These are phyloP conservation scores for Epizoanthus rinbou DNA, from an alignment of 92 coral and sea anemone genomes.

Conservation along the genomic window DNA sequence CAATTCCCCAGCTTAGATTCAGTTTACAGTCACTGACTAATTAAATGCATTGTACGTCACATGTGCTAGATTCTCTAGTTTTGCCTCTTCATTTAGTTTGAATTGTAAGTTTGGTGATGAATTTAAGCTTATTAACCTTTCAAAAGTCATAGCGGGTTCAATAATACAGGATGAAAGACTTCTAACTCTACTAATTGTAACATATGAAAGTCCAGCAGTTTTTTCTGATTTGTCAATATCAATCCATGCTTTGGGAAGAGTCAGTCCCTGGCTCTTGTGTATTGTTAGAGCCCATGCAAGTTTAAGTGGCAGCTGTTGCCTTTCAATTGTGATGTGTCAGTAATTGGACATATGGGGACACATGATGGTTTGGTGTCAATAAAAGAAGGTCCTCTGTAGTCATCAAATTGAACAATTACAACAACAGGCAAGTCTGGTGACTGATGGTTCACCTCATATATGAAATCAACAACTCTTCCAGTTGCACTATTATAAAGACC, in stretches of 20 bases:
- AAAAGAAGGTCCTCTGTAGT: constrained; percentile 34
- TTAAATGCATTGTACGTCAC: not conserved
- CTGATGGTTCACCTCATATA: not conserved
- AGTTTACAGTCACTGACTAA: too few relatives aligned
- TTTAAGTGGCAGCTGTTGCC: constrained; percentile 48
- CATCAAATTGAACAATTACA: constrained; percentile 43
- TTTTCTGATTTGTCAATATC: constrained; percentile 46
- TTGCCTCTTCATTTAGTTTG: constrained; percentile 1
- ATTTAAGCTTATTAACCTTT: constrained; percentile 27
- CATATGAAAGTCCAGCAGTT: constrained; percentile 40
- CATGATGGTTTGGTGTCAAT: constrained; percentile 31
- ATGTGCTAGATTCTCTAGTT: not conserved
- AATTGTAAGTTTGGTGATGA: constrained; percentile 6
- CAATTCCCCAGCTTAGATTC: too few relatives aligned
- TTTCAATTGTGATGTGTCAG: constrained; percentile 29
- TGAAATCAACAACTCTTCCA: too few relatives aligned
- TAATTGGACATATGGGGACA: constrained; percentile 42
- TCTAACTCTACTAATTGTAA: constrained; percentile 46
- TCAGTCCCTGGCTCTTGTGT: constrained; percentile 48
- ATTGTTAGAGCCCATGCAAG: constrained; percentile 55
- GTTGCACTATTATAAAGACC: too few relatives aligned
- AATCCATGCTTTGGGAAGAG: constrained; percentile 47
- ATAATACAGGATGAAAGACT: constrained; percentile 31
- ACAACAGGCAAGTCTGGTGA: constrained; percentile 46
- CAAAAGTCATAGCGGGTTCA: constrained; percentile 46